Evolutionary conservation across 2,797 vertebrate genomes (phyloP).

Genomic region (Microhierax caerulescens): DNA sequence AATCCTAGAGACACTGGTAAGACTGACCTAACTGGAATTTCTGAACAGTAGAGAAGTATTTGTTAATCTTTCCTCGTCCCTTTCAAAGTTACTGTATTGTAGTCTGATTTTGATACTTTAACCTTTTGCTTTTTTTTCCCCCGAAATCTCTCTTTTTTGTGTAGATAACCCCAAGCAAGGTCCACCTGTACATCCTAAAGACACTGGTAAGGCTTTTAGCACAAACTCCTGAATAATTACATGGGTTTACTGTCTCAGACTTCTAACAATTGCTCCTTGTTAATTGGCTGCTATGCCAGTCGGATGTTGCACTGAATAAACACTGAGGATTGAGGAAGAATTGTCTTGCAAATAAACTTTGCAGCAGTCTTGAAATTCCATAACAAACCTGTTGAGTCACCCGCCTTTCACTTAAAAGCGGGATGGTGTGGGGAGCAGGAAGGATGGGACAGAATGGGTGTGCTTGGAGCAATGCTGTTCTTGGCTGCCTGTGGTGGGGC

Average conservation of each 20-base stretch:
- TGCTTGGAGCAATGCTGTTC: neutral
- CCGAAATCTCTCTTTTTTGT: neutral
- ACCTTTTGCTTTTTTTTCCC: neutral
- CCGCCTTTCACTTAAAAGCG: neutral
- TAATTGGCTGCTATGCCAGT: neutral
- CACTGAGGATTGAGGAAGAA: neutral
- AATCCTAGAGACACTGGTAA: constrained; percentile 29
- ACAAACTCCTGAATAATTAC: neutral
- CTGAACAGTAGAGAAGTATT: neutral
- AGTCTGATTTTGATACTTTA: neutral
- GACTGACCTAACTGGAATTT: constrained; percentile 4
- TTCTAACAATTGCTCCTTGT: neutral
- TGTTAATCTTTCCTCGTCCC: neutral
- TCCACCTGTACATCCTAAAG: neutral
- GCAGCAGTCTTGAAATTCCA: neutral
- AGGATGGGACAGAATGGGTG: neutral
- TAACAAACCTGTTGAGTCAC: neutral
- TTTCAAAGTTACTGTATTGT: neutral
- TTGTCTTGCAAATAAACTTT: neutral
- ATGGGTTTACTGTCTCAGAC: neutral
- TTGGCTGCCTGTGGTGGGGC: neutral
- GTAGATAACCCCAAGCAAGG: neutral
- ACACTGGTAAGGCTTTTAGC: constrained; percentile 16
- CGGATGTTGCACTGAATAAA: neutral
- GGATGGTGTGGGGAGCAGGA: neutral